Evolutionary conservation across 2,797 vertebrate genomes (phyloP), one percentile per base, ranked within the genome.

Genomic region (Poliocrania exsul): DNA sequence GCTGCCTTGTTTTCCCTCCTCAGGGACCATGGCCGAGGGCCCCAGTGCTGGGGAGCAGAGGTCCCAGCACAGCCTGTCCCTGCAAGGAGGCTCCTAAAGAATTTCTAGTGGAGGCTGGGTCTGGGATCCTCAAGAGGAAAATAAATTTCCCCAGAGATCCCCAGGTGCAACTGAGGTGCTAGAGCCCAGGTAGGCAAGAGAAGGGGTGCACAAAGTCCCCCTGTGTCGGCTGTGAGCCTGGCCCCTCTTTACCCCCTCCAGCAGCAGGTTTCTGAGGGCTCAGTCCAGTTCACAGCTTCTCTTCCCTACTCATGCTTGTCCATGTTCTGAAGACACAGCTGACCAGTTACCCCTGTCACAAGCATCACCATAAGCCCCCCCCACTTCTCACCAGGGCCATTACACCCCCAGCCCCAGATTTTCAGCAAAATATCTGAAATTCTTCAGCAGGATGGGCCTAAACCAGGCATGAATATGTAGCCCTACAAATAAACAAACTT

Each of bases 401-500:
- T 37, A 64, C 29, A n/a, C 10, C 5, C 20, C 35, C 2, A 2
- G 11, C 10, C 20, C 16, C 57, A 51, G 40, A 49, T 91, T 83
- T 81, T 35, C 60, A 91, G 75, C 23, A 92, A 86, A 96, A 96
- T 94, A 96, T 62, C 51, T 96, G 75, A 72, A 90, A 96, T 97
- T 95, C 85, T 74, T 96, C 77, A 57, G 58, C 54, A 79, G 70
- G 58, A 92, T 3, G 4, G 44, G 49, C 44, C 54, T 86, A 87
- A 90, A 70, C 46, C 87, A 96, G 82, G 82, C 85, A 91, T 64
- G 77, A 90, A 83, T 49, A 69, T 23, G 18, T 4, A 13, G 88
- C 51, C 80, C 62, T 91, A 88, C 73, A 86, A 96, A 95, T 88
- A 97, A 96, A 96, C 91, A 96, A 81, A 90, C 66, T 79, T 70